Percentiles rank a stretch among this genome's conserved stretches.
These are phyloP conservation scores for Menura novaehollandiae DNA, from an alignment of 2,113 vertebrate species.

Conservation along the genomic window DNA sequence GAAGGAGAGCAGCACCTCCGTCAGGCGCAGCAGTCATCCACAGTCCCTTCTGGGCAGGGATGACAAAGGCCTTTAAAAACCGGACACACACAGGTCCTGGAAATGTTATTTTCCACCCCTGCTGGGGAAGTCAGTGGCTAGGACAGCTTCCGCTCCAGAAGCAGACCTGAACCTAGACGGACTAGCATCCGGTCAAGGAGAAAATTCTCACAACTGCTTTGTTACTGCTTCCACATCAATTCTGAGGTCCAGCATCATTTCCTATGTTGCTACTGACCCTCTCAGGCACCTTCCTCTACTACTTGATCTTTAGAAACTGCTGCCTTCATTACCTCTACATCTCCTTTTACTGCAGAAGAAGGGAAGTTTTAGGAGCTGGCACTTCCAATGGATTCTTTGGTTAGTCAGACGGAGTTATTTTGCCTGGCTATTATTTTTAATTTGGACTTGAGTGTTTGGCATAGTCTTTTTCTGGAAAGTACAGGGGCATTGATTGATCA, in stretches of 20 bases:
- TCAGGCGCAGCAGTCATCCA: background rate
- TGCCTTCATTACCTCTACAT: background rate
- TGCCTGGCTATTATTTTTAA: background rate
- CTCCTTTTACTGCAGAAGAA: background rate
- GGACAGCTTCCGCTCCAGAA: background rate
- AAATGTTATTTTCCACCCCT: background rate
- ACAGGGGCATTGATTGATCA: background rate
- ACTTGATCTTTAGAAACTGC: background rate
- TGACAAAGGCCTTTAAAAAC: background rate
- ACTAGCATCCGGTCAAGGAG: background rate
- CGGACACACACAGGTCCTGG: background rate
- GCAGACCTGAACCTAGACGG: background rate
- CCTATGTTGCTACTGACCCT: background rate
- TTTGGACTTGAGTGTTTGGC: background rate
- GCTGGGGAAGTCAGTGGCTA: background rate
- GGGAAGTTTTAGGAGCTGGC: background rate
- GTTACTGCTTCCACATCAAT: background rate
- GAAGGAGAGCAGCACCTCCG: background rate
- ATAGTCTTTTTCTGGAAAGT: background rate
- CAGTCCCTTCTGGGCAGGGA: background rate
- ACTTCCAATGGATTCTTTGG: background rate
- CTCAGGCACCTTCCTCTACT: background rate
- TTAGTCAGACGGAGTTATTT: background rate
- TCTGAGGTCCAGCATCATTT: background rate
- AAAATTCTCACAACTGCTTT: background rate